Conservation (phyloP, 1,140 invertebrate genomes). For the Manduca sexta region DNA sequence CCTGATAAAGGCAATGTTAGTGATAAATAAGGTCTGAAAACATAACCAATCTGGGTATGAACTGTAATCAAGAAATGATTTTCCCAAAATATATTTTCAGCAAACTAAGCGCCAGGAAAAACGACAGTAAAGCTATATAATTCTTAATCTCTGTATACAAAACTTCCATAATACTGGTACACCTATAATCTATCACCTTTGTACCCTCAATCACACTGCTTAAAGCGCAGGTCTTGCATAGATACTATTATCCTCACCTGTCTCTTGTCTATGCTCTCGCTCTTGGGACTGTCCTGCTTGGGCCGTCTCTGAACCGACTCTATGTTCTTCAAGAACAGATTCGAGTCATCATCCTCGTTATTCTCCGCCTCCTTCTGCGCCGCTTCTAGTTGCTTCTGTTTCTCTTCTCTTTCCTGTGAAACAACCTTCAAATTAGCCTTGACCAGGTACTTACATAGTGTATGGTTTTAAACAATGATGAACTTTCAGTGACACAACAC, state of each 20-base stretch:
- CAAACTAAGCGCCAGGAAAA: neutral
- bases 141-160: neutral
- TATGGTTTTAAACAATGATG: too few relatives aligned
- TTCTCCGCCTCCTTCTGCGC: slow-evolving; percentile 67
- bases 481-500: too few relatives aligned
- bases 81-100: too few relatives aligned
- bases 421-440: too few relatives aligned
- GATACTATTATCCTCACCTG: slow-evolving; percentile 30
- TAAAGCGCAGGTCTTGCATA: neutral
- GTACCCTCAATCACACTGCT: neutral
- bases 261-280: slow-evolving; percentile 56
- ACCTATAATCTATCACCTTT: too few relatives aligned
- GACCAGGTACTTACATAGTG: too few relatives aligned
- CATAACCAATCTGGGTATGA: neutral
- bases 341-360: slow-evolving; percentile 51
- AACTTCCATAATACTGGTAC: neutral
- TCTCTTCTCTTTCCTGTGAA: slow-evolving; percentile 74
- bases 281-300: slow-evolving; percentile 63
- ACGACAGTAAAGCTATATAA: neutral
- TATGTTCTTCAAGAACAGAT: slow-evolving; percentile 60
- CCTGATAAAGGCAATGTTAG: slow-evolving; percentile 23
- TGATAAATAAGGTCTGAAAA: neutral
- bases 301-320: slow-evolving; percentile 56
- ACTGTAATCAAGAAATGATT: too few relatives aligned
- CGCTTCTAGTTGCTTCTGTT: slow-evolving; percentile 67